Evolutionary conservation across 64 coral and sea anemone species (phyloP).

Genomic region (Montipora capricornis): DNA sequence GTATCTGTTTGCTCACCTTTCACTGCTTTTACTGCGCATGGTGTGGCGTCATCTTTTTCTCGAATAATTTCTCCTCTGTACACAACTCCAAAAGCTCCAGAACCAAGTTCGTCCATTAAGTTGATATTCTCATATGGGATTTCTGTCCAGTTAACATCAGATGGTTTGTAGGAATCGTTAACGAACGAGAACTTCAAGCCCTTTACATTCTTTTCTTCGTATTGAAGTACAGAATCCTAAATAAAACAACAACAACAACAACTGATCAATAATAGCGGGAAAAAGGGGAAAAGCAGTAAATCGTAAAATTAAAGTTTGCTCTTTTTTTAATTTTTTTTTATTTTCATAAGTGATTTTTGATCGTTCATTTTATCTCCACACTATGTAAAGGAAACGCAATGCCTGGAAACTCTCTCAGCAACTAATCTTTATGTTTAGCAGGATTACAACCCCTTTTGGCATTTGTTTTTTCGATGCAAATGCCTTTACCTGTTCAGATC

Average conservation of each 20-base stretch:
- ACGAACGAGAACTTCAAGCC: background rate
- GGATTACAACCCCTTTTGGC: too few species aligned
- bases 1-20: constrained; percentile 55
- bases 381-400: too few species aligned
- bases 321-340: too few species aligned
- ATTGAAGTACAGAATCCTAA: background rate
- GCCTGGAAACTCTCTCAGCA: too few species aligned
- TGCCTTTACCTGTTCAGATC: too few species aligned
- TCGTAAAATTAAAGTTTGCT: too few species aligned
- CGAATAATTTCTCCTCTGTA: constrained; percentile 58
- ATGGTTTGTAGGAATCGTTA: background rate
- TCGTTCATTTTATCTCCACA: too few species aligned
- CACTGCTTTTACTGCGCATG: constrained; percentile 79
- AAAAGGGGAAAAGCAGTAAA: too few species aligned
- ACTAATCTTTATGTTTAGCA: too few species aligned
- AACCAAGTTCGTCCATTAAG: constrained; percentile 67
- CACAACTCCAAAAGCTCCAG: constrained; percentile 82
- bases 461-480: too few species aligned
- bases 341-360: too few species aligned
- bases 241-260: background rate
- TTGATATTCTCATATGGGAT: constrained; percentile 60
- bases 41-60: constrained; percentile 24
- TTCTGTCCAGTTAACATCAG: constrained; percentile 43
- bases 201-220: constrained; percentile 7
- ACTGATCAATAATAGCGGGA: too few species aligned